Evolutionary conservation across 2,888 invertebrate genomes (phyloP).

Genomic region (Pyrgus malvae): DNA sequence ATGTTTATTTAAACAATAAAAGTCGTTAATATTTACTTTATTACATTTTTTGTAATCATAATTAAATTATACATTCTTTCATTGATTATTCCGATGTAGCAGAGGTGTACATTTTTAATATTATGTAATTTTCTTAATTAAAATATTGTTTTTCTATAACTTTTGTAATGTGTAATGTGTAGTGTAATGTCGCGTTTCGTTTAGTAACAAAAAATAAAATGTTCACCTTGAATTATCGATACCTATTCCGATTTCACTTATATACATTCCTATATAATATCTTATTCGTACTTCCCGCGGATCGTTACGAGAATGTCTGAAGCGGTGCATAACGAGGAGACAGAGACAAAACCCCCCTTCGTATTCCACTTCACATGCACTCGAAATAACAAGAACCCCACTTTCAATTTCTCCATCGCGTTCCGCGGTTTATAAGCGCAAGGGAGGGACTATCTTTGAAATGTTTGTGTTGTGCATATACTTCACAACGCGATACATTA

Average conservation of each 20-base stretch:
- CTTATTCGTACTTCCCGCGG: slow-evolving; percentile 53
- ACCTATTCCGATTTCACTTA: slow-evolving; percentile 21
- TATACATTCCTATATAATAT: slow-evolving; percentile 45
- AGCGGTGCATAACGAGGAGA: slow-evolving; percentile 70
- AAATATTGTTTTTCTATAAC: no score
- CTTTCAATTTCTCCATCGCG: slow-evolving; percentile 67
- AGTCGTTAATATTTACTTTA: no score
- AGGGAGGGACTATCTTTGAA: slow-evolving; percentile 54
- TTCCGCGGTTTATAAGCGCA: slow-evolving; percentile 59
- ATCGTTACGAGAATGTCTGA: slow-evolving; percentile 75
- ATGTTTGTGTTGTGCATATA: slow-evolving; percentile 64
- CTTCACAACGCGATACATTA: slow-evolving; percentile 44
- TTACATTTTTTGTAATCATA: no score
- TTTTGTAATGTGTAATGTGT: no score
- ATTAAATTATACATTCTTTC: no score
- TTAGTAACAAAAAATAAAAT: background rate
- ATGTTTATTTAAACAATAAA: no score
- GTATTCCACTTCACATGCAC: slow-evolving; percentile 73
- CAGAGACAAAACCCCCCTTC: slow-evolving; percentile 73
- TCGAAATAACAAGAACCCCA: slow-evolving; percentile 79
- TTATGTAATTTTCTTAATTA: no score
- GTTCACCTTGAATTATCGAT: slow-evolving; percentile 20
- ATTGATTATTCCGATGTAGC: no score
- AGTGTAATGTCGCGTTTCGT: no score
- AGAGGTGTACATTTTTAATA: no score